Evolutionary conservation across 2,113 vertebrate species (phyloP), one percentile per base, ranked within the genome.

Genomic region (Psilopogon haemacephalus): DNA sequence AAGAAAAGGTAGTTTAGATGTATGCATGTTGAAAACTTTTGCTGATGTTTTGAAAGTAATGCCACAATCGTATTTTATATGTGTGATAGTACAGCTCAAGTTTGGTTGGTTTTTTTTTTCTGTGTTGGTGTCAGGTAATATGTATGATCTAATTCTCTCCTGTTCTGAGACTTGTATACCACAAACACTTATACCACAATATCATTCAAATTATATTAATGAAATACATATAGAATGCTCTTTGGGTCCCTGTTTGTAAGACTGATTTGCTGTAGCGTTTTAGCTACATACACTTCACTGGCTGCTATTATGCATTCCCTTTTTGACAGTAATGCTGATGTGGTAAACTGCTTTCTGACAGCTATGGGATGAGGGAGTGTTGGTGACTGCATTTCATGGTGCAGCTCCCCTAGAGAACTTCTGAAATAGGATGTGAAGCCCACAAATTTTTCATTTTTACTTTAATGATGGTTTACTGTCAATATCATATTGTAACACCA

Each of bases 301-400:
- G 8, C 33, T 94, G 40, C 26, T 89, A 32, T 75, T 86, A 37
- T 9, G 3, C 54, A 60, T 56, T 86, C 26, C 9, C 12, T 16
- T 93, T 90, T 76, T 70, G 54, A 78, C 60, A 74, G 32, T 70
- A 92, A 81, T 85, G 52, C 42, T 90, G 68, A 19, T 86, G 28
- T 10, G 6, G 60, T 89, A 79, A 88, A 84, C 64, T 93, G 35
- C 64, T 89, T 8, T 48, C 87, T 75, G 68, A 83, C 50, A 88
- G 58, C 35, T 75, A 2, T 65, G 59, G 50, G 87, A 70, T 2
- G 4, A 78, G 54, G 62, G 32, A 87, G 28, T 93, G 35, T 88
- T 83, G 65, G 19, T 84, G 67, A 72, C 48, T 24, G 6, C 80
- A 38, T 93, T 90, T 89, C 37, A 32, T 18, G 5, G 24, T 87